Percentiles rank a stretch among this genome's conserved stretches.
phyloP scores from a whole-genome alignment of 2,888 invertebrate genomes.

The Prosopocoilus inquinatus region DNA sequence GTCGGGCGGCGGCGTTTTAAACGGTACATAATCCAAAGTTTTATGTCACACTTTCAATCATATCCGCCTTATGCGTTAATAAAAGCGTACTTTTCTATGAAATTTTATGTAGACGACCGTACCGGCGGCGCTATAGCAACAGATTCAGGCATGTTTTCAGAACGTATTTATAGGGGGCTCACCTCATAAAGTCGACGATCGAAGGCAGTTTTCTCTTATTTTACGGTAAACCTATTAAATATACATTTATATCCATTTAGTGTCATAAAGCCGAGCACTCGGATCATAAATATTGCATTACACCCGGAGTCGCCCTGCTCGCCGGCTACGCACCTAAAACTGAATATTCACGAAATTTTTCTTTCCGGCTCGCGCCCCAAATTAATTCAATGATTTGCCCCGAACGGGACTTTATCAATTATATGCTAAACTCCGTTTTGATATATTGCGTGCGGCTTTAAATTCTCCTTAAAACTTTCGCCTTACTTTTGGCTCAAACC shows the following conservation, averaged over 20 bases:
- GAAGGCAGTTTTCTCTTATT: conserved; percentile 37
- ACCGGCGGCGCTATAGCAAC: background rate
- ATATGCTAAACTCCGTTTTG: background rate
- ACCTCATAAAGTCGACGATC: conserved; percentile 35
- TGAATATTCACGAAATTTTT: conserved; percentile 9
- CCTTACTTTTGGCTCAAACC: background rate
- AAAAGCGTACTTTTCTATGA: background rate
- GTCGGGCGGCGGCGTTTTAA: no score
- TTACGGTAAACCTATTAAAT: conserved; percentile 43
- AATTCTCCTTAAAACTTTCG: background rate
- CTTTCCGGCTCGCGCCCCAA: background rate
- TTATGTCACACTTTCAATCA: conserved; percentile 1
- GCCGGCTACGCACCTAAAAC: conserved; percentile 22
- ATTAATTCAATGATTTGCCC: conserved; percentile 1
- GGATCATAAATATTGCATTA: conserved; percentile 41
- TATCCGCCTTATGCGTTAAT: background rate
- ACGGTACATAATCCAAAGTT: background rate
- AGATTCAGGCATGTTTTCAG: conserved; percentile 5
- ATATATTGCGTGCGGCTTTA: background rate
- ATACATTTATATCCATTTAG: conserved; percentile 43
- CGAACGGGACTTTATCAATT: background rate
- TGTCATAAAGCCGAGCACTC: conserved; percentile 38
- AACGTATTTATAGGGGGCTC: conserved; percentile 7
- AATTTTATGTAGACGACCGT: conserved; percentile 2
- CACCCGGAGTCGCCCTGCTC: conserved; percentile 29